Base-by-base conservation (phyloP, 1,140 invertebrate genomes). In the Neodiprion lecontei region DNA sequence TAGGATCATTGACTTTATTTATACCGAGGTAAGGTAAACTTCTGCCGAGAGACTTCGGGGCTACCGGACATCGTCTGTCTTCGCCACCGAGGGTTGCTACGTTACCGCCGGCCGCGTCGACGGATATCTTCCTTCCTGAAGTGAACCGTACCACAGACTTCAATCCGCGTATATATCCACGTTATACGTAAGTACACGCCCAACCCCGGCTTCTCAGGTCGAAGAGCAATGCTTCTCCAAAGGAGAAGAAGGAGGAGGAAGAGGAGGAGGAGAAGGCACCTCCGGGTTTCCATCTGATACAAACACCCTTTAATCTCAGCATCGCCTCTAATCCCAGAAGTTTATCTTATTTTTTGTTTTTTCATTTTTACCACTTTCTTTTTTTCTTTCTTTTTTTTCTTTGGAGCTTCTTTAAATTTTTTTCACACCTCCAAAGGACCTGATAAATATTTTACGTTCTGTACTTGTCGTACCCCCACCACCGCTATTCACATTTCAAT, bases 51-150 rank as follows among this genome's bases (percentile, higher is more conserved):
- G 77, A 75, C 78, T 72, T 65, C 73, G 76, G 72, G 69, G 77
- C 75, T 82, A 80, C 84, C 83, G 85, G 84, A 83, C 82, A 85
- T 76, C 80, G 79, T 87, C 85, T 86, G 80, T 86, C 84, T 80
- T 83, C 85, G 73, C 78, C 68, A 72, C 72, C 72, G 75, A 72
- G 75, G 81, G 77, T 83, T 82, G 83, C 81, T 83, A 80, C 75
- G 80, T 61, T 61, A 75, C 77, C 76, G 12, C 67, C 21, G 23
- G 65, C 50, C 40, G 68, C 73, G 82, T 69, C 79, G 83, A 86
- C 81, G 76, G 83, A 85, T 73, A 81, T 79, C 77, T 86, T 85
- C 82, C 80, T 81, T 84, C 79, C 77, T 81, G 48, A 70, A 69
- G 68, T 23, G 68, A 78, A 75, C 76, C 74, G 71, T 75, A 17